A percentile compares a stretch with the other conserved stretches of the same genome.
Conservation (phyloP, 2,113 vertebrate species). For the Hemicordylus capensis region DNA sequence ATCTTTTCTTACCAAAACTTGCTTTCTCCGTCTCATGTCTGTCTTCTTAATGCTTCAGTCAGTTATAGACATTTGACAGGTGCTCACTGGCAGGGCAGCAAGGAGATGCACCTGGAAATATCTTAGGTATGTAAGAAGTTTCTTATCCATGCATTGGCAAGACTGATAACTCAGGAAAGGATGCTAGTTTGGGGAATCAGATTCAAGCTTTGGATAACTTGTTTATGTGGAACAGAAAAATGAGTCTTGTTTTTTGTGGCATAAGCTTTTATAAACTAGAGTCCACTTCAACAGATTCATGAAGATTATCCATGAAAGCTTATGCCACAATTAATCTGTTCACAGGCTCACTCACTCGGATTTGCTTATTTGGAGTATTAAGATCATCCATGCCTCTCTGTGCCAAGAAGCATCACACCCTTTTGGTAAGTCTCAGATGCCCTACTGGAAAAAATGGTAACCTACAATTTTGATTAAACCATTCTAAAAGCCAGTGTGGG, state of each 20-base stretch:
- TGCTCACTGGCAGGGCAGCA: too few species aligned
- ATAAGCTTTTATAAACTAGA: neutral
- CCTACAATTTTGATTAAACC: neutral
- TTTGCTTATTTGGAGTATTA: neutral
- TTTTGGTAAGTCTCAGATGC: neutral
- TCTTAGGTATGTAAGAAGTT: too few species aligned
- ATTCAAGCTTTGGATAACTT: too few species aligned
- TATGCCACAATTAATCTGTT: neutral
- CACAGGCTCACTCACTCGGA: too few species aligned
- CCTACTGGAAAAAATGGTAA: neutral
- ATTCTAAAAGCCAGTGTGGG: neutral
- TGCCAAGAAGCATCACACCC: neutral
- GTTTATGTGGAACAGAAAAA: too few species aligned
- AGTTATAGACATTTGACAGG: too few species aligned
- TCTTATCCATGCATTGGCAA: too few species aligned
- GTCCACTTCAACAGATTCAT: neutral
- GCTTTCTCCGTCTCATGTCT: neutral
- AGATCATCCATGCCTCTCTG: neutral
- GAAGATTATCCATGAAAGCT: neutral
- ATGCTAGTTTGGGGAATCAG: too few species aligned
- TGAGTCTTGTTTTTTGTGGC: too few species aligned
- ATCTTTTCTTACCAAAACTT: neutral
- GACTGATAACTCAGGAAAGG: too few species aligned
- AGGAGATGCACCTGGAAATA: too few species aligned
- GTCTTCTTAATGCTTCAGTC: too few species aligned